Conservation (phyloP, 2,888 invertebrate species). For the Macrophya annulata region DNA sequence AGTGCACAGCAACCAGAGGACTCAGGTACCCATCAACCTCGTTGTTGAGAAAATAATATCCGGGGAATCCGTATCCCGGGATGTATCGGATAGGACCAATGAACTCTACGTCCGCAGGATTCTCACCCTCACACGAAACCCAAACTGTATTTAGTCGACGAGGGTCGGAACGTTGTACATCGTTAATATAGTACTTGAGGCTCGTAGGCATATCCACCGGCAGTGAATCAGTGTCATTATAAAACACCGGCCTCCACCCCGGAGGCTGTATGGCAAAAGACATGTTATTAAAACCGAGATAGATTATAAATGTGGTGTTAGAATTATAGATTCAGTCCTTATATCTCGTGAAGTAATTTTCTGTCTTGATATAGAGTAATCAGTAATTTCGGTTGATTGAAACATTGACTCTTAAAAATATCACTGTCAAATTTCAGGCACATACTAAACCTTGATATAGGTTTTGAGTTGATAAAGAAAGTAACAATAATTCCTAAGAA, state of each 20-base stretch:
- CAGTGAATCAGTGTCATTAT: constrained; percentile 86
- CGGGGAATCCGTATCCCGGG: constrained; percentile 91
- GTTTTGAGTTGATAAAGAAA: not conserved
- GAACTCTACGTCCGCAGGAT: constrained; percentile 95
- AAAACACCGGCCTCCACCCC: constrained; percentile 92
- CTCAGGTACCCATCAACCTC: constrained; percentile 93
- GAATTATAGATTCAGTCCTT: not conserved
- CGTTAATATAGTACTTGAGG: constrained; percentile 83
- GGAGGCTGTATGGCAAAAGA: constrained; percentile 79
- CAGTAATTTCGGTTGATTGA: not conserved
- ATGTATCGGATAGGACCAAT: constrained; percentile 92
- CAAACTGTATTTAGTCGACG: constrained; percentile 87
- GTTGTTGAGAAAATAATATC: constrained; percentile 92
- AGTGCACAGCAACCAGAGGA: constrained; percentile 94
- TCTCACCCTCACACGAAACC: constrained; percentile 97
- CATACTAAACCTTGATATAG: not conserved
- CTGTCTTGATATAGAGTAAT: not conserved
- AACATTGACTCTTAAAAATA: not conserved
- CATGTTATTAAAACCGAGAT: not conserved
- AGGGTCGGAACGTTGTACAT: constrained; percentile 75
- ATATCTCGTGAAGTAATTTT: not conserved
- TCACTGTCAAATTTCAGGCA: not conserved
- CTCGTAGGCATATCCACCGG: constrained; percentile 89
- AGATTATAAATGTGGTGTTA: not conserved
- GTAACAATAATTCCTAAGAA: not conserved